Evolutionary conservation across 2,113 vertebrate genomes (phyloP).

Genomic region (Progne subis): DNA sequence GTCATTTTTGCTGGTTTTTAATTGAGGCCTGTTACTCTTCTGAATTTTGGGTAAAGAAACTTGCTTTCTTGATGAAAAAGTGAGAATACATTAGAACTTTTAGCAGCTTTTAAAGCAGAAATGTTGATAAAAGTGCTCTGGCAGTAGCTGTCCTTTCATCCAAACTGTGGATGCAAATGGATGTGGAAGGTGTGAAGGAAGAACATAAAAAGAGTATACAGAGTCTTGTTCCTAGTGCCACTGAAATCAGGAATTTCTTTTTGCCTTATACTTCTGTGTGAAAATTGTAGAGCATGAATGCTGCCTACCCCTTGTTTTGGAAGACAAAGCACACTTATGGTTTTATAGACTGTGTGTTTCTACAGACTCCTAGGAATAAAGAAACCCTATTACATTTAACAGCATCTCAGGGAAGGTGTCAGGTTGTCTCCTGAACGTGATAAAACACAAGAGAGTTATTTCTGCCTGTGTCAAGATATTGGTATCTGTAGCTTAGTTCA

Average conservation of each 20-base stretch:
- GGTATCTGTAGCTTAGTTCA: neutral
- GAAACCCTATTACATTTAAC: neutral
- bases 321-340: neutral
- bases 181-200: neutral
- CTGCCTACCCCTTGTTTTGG: neutral
- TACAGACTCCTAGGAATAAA: neutral
- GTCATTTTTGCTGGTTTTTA: neutral
- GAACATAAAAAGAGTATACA: neutral
- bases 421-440: neutral
- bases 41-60: neutral
- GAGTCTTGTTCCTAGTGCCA: neutral
- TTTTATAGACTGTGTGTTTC: neutral
- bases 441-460: neutral
- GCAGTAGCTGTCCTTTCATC: neutral
- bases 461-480: neutral
- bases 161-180: neutral
- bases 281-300: neutral
- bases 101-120: constrained; percentile 26
- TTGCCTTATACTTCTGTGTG: neutral
- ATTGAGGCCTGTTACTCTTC: neutral
- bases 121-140: neutral
- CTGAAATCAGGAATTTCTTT: neutral
- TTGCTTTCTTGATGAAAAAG: neutral
- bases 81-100: neutral
- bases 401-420: neutral